phyloP scores from a whole-genome alignment of 2,797 vertebrate genomes.

The Oophaga sylvatica region DNA sequence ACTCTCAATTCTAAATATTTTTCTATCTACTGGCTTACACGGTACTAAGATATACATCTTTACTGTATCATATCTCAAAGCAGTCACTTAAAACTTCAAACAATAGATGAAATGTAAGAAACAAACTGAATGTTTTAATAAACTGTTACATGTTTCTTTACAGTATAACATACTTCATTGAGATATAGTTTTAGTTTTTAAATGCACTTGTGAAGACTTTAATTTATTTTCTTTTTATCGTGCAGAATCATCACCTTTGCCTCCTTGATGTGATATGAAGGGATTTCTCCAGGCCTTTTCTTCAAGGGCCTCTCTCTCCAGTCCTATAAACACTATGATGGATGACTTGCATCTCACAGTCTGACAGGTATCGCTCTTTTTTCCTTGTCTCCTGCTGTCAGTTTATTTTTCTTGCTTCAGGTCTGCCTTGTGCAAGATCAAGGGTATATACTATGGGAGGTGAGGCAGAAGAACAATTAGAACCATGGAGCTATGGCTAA shows the following conservation, averaged over 20 bases:
- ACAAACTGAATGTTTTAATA: too few relatives aligned
- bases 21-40: too few relatives aligned
- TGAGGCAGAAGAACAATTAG: slow-evolving; percentile 18
- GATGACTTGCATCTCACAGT: slow-evolving; percentile 27
- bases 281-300: slow-evolving; percentile 39
- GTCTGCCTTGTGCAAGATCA: slow-evolving; percentile 12
- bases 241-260: slow-evolving; percentile 1
- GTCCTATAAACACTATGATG: slow-evolving; percentile 37
- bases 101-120: too few relatives aligned
- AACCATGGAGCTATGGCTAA: not conserved
- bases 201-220: not conserved
- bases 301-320: not conserved
- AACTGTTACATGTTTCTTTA: not conserved
- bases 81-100: too few relatives aligned
- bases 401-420: slow-evolving; percentile 30
- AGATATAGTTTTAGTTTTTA: not conserved
- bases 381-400: slow-evolving; percentile 31
- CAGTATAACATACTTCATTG: not conserved
- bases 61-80: too few relatives aligned
- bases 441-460: not conserved
- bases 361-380: slow-evolving; percentile 51
- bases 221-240: not conserved
- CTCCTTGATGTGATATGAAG: slow-evolving; percentile 41
- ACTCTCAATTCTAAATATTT: too few relatives aligned
- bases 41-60: too few relatives aligned